Evolutionary conservation across 2,888 invertebrate species (phyloP), one percentile per base, ranked within the genome.

Genomic region (Tinea trinotella): DNA sequence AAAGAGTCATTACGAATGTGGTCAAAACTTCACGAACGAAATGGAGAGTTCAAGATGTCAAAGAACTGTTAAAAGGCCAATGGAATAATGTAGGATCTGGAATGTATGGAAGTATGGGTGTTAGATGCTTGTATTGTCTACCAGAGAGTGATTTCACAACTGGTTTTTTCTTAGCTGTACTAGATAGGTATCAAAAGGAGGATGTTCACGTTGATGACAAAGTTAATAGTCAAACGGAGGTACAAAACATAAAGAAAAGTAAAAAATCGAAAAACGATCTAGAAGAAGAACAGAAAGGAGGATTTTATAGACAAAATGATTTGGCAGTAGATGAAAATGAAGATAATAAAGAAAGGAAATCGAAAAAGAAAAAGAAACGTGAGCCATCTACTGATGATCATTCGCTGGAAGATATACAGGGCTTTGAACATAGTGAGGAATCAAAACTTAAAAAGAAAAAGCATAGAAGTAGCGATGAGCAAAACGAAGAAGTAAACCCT

Each of bases 161-260:
- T 71, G 99, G 99, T 1, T 98, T 99, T 78, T 99, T 99, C 77
- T 89, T 99, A 30, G 97, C 98, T 1, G 90, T 97, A 53, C 92
- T 99, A 63, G 94, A 94, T 71, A 87, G 90, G 67, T 74, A 88
- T 58, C 68, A 70, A 54, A 85, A 84, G 58, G 40, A 40, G 9
- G 36, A 40, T 10, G n/a, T n/a, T n/a, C 22, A 49, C 17, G 44
- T 35, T 20, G 18, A 48, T 54, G 36, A 22, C 56, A 52, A 55
- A 57, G 35, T 48, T 53, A 20, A 36, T 30, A n/a, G 52, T 58
- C 54, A 50, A 22, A 46, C 52, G n/a, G 15, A 3, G n/a, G n/a
- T n/a, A n/a, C n/a, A n/a, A 10, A 30, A 7, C 7, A 22, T 3
- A 22, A 22, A 22, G 22, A 7, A 30, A 7, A 30, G 30, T 7